Base-by-base conservation (phyloP, 2,888 invertebrate genomes). In the Gymnoscelis rufifasciata region DNA sequence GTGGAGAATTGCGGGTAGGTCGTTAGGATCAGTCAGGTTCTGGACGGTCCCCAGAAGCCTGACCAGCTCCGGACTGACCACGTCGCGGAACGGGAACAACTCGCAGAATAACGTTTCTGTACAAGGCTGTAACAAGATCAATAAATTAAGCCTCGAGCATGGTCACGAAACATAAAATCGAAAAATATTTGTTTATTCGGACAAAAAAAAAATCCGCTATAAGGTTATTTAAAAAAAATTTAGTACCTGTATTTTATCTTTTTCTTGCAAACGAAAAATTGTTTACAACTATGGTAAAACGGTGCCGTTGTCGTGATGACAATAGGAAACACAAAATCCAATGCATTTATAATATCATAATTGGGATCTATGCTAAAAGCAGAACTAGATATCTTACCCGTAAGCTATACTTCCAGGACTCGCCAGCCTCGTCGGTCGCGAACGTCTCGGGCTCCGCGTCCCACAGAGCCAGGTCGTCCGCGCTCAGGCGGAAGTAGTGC, bases 361-460 rank as follows among this genome's bases (percentile, higher is more conserved):
- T n/a, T n/a, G n/a, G n/a, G n/a, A n/a, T n/a, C n/a, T n/a, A n/a
- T n/a, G n/a, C n/a, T n/a, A n/a, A n/a, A n/a, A n/a, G n/a, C n/a
- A n/a, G n/a, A n/a, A n/a, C n/a, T n/a, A n/a, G n/a, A n/a, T n/a
- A 7, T 82, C 90, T 84, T 78, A 95, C 95, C 90, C 95, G 91
- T 52, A 97, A 88, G 66, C 94, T 95, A 72, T 96, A 98, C 71
- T 96, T 97, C 95, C 96, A 97, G n/a, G 94, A 93, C 74, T 97
- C 97, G 0, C 96, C 96, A 7, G 93, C 92, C 74, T 97, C 96
- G 65, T 96, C 96, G 30, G 93, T 93, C 68, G 95, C 94, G 76
- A 95, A 97, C 57, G 93, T 93, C 83, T 98, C 98, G 0, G 97
- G 97, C 78, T 97, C 96, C 0, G 92, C 91, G 66, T 95, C 94